Evolutionary conservation across 2,888 invertebrate species (phyloP), one percentile per base, ranked within the genome.

Genomic region (Chorisops tibialis): DNA sequence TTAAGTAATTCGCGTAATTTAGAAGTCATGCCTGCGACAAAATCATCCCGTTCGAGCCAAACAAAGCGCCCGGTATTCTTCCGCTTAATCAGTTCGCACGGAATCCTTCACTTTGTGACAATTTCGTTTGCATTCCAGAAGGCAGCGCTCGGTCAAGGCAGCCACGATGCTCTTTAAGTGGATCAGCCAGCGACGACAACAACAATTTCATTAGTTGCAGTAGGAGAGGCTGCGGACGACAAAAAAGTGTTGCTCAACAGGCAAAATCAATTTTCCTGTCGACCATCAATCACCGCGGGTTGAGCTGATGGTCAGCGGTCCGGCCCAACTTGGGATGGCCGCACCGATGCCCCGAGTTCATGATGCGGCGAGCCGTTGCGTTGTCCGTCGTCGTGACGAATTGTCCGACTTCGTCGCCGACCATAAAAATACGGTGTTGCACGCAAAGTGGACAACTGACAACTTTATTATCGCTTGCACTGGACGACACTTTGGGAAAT

Each of bases 1-100:
- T 61, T 61, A 59, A 64, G 64, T 61, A 59, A 64, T 64, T 64
- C 64, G 54, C 61, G 61, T 59, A 61, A 61, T 64, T 64, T 58
- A 47, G 51, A 56, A 35, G 52, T 24, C 43, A 48, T 43, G 22
- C 24, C 16, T 43, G 41, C n/a, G 2, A n/a, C 19, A 22, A 41
- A 49, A 39, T 38, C 18, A 35, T 14, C n/a, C 18, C 14, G 14
- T 35, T 37, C 4, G n/a, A 30, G 30, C 14, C 30, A 50, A 3
- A 30, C 1, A 30, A 30, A 30, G 30, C 30, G 30, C 30, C 30
- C 30, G 30, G 30, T 30, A 30, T 30, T 30, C 30, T 30, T 30
- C 3, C 16, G 49, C 18, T 2, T 35, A 35, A 35, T 50, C 49
- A 35, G 14, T 50, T 47, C 9, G n/a, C 22, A 21, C 47, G 6